phyloP scores from a whole-genome alignment of 2,113 vertebrate species.

The Ochotona curzoniae region DNA sequence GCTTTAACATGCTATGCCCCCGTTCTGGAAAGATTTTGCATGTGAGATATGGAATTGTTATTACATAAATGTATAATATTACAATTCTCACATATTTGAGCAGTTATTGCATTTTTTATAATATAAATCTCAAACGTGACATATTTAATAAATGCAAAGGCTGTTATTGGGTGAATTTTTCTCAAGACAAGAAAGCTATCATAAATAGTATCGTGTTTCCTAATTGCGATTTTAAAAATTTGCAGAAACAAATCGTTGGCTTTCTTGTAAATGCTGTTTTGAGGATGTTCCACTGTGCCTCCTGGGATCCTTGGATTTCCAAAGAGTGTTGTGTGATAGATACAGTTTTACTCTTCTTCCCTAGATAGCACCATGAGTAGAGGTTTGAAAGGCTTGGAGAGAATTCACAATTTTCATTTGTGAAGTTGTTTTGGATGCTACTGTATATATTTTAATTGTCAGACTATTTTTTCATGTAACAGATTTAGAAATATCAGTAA shows the following conservation, averaged over 20 bases:
- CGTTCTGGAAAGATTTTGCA: slow-evolving; percentile 40
- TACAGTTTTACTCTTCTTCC: slow-evolving; percentile 7
- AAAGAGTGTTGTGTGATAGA: slow-evolving; percentile 25
- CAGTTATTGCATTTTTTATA: slow-evolving; percentile 35
- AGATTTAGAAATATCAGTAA: slow-evolving; percentile 3
- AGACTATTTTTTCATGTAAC: slow-evolving; percentile 15
- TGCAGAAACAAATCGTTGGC: neutral
- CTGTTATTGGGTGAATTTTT: neutral
- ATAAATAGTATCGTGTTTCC: slow-evolving; percentile 6
- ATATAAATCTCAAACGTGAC: neutral
- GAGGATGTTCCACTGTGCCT: neutral
- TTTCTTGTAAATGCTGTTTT: neutral
- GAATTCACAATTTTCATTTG: slow-evolving; percentile 36
- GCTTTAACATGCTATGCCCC: slow-evolving; percentile 19
- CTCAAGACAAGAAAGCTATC: slow-evolving; percentile 30
- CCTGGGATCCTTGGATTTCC: slow-evolving; percentile 10
- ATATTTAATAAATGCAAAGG: slow-evolving; percentile 44
- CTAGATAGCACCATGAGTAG: neutral
- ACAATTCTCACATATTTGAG: slow-evolving; percentile 40
- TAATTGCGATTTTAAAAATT: neutral
- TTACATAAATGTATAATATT: neutral
- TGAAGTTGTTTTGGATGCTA: neutral
- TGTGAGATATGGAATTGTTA: neutral
- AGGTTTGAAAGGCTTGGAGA: neutral
- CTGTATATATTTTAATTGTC: neutral